These are phyloP conservation scores for Masticophis lateralis DNA, from an alignment of 2,797 vertebrate genomes.

Conservation along the genomic window DNA sequence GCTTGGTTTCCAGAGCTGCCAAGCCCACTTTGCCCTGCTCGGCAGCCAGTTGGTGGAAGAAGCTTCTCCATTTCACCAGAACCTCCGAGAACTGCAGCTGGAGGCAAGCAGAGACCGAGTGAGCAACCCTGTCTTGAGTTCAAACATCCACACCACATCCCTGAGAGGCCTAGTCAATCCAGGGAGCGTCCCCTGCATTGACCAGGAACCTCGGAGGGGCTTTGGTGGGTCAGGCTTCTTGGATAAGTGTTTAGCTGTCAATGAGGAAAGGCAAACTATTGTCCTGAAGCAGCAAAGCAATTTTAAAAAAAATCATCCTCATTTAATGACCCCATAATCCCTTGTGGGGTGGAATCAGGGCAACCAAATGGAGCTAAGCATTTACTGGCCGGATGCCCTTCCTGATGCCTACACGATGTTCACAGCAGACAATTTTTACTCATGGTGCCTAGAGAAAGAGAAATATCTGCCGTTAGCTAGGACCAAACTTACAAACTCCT, in stretches of 20 bases:
- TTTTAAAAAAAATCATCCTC: background rate
- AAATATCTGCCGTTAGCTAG: too few species aligned
- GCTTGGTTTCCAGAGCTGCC: slow-evolving; percentile 78
- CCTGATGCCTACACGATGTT: too few species aligned
- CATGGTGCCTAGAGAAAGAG: too few species aligned
- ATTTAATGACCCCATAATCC: too few species aligned
- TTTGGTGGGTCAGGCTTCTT: background rate
- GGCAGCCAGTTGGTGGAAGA: slow-evolving; percentile 83
- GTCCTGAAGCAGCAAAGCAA: background rate
- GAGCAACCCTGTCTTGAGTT: background rate
- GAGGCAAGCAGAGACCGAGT: background rate
- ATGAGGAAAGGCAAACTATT: background rate
- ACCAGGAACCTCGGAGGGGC: background rate
- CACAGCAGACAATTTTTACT: too few species aligned
- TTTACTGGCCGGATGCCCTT: too few species aligned
- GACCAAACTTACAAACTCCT: too few species aligned
- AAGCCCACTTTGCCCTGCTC: slow-evolving; percentile 85
- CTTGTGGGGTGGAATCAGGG: too few species aligned
- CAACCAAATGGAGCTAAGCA: too few species aligned
- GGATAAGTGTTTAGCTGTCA: background rate
- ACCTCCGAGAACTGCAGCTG: slow-evolving; percentile 93
- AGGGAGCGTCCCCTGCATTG: background rate
- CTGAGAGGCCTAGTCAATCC: background rate
- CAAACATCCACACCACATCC: accelerated
- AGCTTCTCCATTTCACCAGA: slow-evolving; percentile 85